A percentile compares a stretch with the other conserved stretches of the same genome.
These are phyloP conservation scores for Mormyrus hasselquistii DNA, from an alignment of 2,797 vertebrate species.

Conservation along the genomic window DNA sequence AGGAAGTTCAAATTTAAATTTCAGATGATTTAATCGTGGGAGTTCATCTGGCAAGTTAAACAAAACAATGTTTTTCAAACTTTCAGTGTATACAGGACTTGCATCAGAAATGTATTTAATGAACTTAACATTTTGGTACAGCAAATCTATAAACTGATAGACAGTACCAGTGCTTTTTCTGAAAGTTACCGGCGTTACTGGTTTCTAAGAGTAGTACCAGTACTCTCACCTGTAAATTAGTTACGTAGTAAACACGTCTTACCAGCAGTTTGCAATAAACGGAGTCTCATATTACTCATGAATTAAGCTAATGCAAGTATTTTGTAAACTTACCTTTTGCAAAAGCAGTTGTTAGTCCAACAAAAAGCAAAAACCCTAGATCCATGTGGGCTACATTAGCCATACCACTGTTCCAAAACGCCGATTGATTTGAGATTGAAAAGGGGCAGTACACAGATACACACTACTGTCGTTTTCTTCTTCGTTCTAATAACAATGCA, in stretches of 20 bases:
- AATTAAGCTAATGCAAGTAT: neutral
- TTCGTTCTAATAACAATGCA: neutral
- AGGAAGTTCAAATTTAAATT: neutral
- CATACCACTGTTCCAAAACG: conserved; percentile 44
- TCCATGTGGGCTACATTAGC: conserved; percentile 46
- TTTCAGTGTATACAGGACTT: neutral
- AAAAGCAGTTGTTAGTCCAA: conserved; percentile 48
- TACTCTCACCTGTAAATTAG: neutral
- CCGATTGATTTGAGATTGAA: neutral
- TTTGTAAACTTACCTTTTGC: conserved; percentile 50
- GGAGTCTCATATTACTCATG: neutral
- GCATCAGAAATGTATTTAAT: neutral
- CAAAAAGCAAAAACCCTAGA: conserved; percentile 55
- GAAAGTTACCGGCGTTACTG: neutral
- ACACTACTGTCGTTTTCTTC: neutral
- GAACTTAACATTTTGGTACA: neutral
- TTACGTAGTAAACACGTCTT: neutral
- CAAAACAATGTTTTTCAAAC: neutral
- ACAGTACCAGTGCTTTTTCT: neutral
- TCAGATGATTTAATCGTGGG: neutral
- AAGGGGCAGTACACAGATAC: neutral
- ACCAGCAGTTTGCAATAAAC: neutral
- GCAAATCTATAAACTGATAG: neutral
- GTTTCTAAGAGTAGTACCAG: neutral
- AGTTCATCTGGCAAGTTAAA: neutral